A percentile compares a stretch with the other conserved stretches of the same genome.
phyloP scores from a whole-genome alignment of 2,888 invertebrate species.

The Caenorhabditis sp. region DNA sequence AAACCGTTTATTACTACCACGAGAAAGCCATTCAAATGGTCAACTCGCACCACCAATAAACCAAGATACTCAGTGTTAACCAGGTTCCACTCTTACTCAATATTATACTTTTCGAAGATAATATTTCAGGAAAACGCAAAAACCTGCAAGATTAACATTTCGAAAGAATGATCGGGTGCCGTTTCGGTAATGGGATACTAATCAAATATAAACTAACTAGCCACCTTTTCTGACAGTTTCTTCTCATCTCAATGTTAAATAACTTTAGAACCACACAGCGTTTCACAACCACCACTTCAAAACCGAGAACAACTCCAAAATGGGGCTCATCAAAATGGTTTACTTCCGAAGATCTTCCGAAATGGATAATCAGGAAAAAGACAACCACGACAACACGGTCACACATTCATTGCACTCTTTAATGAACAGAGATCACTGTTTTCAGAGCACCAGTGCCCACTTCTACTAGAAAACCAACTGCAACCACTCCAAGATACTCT shows the following conservation, averaged over 20 bases:
- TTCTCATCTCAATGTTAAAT: background rate
- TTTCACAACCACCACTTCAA: conserved; percentile 10
- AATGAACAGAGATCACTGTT: background rate
- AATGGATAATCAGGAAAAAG: background rate
- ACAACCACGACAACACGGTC: background rate
- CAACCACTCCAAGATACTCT: background rate
- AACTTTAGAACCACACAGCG: too few species aligned
- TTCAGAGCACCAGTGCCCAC: background rate
- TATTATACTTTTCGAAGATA: too few species aligned
- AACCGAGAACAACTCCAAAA: conserved; percentile 1
- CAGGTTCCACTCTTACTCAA: too few species aligned
- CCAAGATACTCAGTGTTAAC: background rate
- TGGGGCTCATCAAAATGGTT: background rate
- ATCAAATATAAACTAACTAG: background rate
- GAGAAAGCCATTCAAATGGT: conserved; percentile 1
- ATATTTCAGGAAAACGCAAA: background rate
- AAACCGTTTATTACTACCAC: conserved; percentile 7
- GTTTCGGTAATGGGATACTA: background rate
- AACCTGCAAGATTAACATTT: background rate
- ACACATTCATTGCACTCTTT: background rate
- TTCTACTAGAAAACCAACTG: background rate
- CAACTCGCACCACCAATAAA: background rate
- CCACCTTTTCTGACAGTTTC: background rate
- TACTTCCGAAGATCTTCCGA: background rate
- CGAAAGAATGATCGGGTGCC: background rate